These are phyloP conservation scores for Perizoma affinitatum DNA, from an alignment of 2,888 invertebrate genomes.

Conservation along the genomic window DNA sequence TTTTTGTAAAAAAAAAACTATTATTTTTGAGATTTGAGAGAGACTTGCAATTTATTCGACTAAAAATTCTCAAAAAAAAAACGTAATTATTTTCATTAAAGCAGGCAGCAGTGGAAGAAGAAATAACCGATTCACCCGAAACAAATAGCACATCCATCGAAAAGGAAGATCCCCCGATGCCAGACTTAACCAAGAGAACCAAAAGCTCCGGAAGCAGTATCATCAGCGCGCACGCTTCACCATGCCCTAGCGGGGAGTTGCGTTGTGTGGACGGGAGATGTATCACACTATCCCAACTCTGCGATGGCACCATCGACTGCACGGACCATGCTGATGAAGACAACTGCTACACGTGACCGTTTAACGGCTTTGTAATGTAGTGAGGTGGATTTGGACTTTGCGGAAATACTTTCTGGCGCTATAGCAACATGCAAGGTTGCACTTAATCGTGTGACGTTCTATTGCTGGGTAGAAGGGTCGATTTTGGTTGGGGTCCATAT, in stretches of 20 bases:
- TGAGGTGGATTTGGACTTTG: slow-evolving; percentile 32
- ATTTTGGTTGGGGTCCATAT: too few species aligned
- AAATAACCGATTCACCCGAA: slow-evolving; percentile 47
- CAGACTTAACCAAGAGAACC: neutral
- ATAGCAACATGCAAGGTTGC: neutral
- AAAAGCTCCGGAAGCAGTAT: slow-evolving; percentile 25
- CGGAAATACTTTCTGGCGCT: slow-evolving; percentile 6
- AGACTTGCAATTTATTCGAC: too few species aligned
- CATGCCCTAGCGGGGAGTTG: slow-evolving; percentile 81
- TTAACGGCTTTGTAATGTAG: slow-evolving; percentile 32
- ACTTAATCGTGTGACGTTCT: too few species aligned
- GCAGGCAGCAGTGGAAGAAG: slow-evolving; percentile 54
- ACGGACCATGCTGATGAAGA: slow-evolving; percentile 86
- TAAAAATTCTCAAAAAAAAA: neutral
- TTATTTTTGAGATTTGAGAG: too few species aligned
- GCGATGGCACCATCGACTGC: slow-evolving; percentile 85
- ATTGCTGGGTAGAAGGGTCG: too few species aligned
- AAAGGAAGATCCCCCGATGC: slow-evolving; percentile 39
- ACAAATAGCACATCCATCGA: slow-evolving; percentile 46
- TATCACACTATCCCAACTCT: slow-evolving; percentile 85
- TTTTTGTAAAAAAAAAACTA: too few species aligned
- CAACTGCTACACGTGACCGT: slow-evolving; percentile 82
- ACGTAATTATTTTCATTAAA: slow-evolving; percentile 39
- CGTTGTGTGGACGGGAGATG: slow-evolving; percentile 87
- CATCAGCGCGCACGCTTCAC: slow-evolving; percentile 69